Evolutionary conservation across 2,888 invertebrate genomes (phyloP), one percentile per base, ranked within the genome.

Genomic region (Cataglyphis altisquamis): DNA sequence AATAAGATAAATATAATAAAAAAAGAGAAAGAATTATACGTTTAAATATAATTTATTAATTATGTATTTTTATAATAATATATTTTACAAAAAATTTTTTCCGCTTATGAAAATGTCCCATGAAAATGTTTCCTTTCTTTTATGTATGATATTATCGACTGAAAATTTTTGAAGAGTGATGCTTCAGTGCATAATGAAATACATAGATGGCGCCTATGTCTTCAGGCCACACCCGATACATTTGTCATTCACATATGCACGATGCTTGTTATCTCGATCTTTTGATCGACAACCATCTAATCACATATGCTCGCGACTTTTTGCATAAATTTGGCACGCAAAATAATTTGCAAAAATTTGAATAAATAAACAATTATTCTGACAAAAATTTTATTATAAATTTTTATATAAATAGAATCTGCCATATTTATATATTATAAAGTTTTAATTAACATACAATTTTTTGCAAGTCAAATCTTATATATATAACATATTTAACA

Each of bases 181-280:
- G 0, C n/a, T 60, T 29, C 62, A 67, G 73, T 90, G 62, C 63
- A 18, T 8, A 15, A 32, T 18, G 15, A 25, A n/a, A 10, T 25
- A 32, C 9, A 36, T 8, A 88, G 94, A 92, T 94, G 94, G 94
- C 94, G 93, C 87, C 91, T 85, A 83, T 74, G 83, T 89, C 91
- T 90, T 87, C 74, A 90, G 88, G 93, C 93, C 94, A 94, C 94
- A 93, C 93, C 92, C 93, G 92, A 92, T 93, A 90, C 90, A 88
- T 91, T 91, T 83, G 88, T 89, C 89, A 83, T 87, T 83, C 60
- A 74, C 45, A 48, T 60, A 78, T 82, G 45, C 41, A 68, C 21
- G 36, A n/a, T 52, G 52, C 70, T 57, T 48, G 64, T 32, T 77
- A 66, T 66, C 75, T 32, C 62, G 73, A 64, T 84, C 87, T 88